Base-by-base conservation (phyloP, 2,888 invertebrate species). In the Neoaliturus tenellus region DNA sequence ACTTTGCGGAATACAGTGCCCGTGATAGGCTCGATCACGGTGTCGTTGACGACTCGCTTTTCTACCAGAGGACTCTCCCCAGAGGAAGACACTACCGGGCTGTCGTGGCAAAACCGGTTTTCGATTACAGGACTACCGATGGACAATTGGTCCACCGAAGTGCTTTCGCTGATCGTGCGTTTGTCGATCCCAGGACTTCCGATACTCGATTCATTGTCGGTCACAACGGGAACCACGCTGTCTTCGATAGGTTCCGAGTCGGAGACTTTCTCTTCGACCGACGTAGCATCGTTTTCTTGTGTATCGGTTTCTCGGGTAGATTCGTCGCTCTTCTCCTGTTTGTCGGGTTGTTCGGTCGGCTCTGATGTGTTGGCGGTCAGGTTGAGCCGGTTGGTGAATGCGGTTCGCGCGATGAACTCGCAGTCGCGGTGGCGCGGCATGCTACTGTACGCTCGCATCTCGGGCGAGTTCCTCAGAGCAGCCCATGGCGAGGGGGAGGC, bases 1-100 rank as follows among this genome's bases (percentile, higher is more conserved):
- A 94, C 94, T 90, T 94, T 93, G 87, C 92, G 91, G 88, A 94
- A 94, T 12, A 94, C 93, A 25, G 84, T 48, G 6, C 94, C 93
- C 86, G 93, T 93, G 75, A 93, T 89, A 12, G 93, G 93, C 88
- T 94, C 94, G 90, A 92, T 91, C 12, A 84, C 73, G 14, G 39
- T 33, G 5, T 75, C 82, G 12, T 80, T 67, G 17, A 83, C 33
- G 17, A 67, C 39, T 20, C 84, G 82, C 80, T 87, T 87, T 39
- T 84, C 86, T 10, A 83, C 67, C 41, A 84, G 84, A 14, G 86
- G 87, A 35, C 86, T 87, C 28, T 85, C 84, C 62, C 85, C 84
- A 67, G 41, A 55, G 33, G 35, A 39, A 14, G 69, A 62, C 6
- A 67, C 71, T 4, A 33, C 33, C 20, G 81, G 81, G 31, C 82